phyloP scores from a whole-genome alignment of 2,888 invertebrate species.

The Scaptomyza reducta region DNA sequence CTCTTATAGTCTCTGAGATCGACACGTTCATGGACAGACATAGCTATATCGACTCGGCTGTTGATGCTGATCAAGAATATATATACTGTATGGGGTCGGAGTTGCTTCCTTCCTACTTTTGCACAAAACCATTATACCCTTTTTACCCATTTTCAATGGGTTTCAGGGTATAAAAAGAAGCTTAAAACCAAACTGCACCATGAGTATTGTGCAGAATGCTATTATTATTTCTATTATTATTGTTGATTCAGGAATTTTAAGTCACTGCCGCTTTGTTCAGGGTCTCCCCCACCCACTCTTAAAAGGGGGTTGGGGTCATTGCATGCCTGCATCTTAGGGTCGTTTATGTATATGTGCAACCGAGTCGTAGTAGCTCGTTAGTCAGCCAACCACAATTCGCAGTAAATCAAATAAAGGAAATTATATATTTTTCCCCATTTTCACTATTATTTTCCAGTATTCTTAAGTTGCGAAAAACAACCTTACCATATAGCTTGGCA shows the following conservation, averaged over 20 bases:
- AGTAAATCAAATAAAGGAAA: slow-evolving; percentile 66
- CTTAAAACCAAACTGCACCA: slow-evolving; percentile 3
- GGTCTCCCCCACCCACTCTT: neutral
- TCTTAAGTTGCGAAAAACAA: neutral
- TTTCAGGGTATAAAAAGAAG: no score
- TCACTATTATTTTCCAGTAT: slow-evolving; percentile 1
- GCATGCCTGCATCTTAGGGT: slow-evolving; percentile 19
- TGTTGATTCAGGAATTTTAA: slow-evolving; percentile 54
- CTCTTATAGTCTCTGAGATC: no score
- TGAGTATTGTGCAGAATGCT: slow-evolving; percentile 43
- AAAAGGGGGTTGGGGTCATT: neutral
- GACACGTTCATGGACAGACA: no score
- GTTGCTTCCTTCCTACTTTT: no score
- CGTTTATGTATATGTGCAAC: slow-evolving; percentile 26
- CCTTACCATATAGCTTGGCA: neutral
- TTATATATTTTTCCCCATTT: slow-evolving; percentile 35
- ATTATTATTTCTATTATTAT: slow-evolving; percentile 68
- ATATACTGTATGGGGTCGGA: no score
- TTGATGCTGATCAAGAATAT: no score
- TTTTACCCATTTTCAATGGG: no score
- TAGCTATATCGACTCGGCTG: no score
- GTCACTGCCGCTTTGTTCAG: slow-evolving; percentile 10
- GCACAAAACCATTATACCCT: no score
- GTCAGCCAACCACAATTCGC: slow-evolving; percentile 38
- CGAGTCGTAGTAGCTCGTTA: slow-evolving; percentile 45